Evolutionary conservation across 2,888 invertebrate species (phyloP).

Genomic region (Scelioninae gen. 1): DNA sequence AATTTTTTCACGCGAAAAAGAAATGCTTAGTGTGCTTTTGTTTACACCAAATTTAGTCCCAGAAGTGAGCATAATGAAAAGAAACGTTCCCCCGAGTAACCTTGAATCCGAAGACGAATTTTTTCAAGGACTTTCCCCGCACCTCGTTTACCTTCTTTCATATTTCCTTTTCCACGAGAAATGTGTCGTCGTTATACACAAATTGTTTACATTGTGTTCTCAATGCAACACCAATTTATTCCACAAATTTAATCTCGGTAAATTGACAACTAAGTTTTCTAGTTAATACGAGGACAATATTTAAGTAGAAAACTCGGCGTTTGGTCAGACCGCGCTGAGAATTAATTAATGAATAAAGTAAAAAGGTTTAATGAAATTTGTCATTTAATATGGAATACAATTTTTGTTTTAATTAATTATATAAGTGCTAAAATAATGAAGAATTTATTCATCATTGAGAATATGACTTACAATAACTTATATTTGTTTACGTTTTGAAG

Average conservation of each 20-base stretch:
- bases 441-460: too few relatives aligned
- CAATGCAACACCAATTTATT: conserved; percentile 16
- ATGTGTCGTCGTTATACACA: conserved; percentile 35
- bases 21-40: conserved; percentile 28
- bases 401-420: too few relatives aligned
- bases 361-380: too few relatives aligned
- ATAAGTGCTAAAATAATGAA: too few relatives aligned
- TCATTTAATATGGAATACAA: too few relatives aligned
- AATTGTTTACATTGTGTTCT: conserved; percentile 9
- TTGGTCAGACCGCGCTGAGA: neutral
- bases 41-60: neutral
- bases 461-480: too few relatives aligned
- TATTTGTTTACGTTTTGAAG: too few relatives aligned
- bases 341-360: too few relatives aligned
- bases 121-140: conserved; percentile 52
- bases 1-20: neutral
- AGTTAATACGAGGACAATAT: neutral
- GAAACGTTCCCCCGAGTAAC: conserved; percentile 24
- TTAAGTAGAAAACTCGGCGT: conserved; percentile 16
- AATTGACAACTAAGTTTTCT: neutral
- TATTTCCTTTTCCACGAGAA: conserved; percentile 22
- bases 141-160: conserved; percentile 32
- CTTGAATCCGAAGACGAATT: conserved; percentile 71
- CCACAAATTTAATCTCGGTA: neutral
- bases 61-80: conserved; percentile 1